Evolutionary conservation across 1,140 invertebrate genomes (phyloP), one percentile per base, ranked within the genome.

Genomic region (Atta texana): DNA sequence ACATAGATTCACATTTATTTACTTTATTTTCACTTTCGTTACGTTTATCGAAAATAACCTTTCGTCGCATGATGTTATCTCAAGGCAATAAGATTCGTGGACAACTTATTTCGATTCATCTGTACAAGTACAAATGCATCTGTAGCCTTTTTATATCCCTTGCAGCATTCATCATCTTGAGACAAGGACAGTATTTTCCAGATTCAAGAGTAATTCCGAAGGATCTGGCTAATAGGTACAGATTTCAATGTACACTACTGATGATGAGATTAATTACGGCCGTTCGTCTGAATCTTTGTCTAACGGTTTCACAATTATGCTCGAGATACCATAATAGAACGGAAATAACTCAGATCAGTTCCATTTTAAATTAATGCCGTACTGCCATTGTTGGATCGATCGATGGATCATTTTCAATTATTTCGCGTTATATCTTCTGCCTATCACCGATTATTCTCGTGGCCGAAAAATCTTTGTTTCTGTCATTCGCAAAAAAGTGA

Each of bases 391-490:
- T 49, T 64, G 63, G 59, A 8, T 84, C 69, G 72, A 8, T 49
- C 80, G 69, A 88, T 90, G 85, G 75, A 89, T 87, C 88, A 90
- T 78, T 87, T 88, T 51, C 78, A 88, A 88, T 90, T 90, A 90
- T 31, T 66, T 34, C 14, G 31, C 16, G 31, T 69, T 49, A 31
- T 80, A 69, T 39, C 34, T 80, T 53, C 2, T 49, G 14, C 14
- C 31, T 18, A 34, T 18, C 31, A 12, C 2, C n/a, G 14, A 21
- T 55, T 68, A 21, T 64, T 31, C 21, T 76, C 59, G n/a, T 3
- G 1, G 0, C n/a, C 63, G 31, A 80, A 80, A 80, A 80, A 55
- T 55, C 14, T n/a, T 77, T 44, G 16, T 6, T 24, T 44, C 51
- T 63, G 57, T 49, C 21, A 77, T 61, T 7, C 5, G 75, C 24